Evolutionary conservation across 2,888 invertebrate species (phyloP).

Genomic region (Tinea trinotella): DNA sequence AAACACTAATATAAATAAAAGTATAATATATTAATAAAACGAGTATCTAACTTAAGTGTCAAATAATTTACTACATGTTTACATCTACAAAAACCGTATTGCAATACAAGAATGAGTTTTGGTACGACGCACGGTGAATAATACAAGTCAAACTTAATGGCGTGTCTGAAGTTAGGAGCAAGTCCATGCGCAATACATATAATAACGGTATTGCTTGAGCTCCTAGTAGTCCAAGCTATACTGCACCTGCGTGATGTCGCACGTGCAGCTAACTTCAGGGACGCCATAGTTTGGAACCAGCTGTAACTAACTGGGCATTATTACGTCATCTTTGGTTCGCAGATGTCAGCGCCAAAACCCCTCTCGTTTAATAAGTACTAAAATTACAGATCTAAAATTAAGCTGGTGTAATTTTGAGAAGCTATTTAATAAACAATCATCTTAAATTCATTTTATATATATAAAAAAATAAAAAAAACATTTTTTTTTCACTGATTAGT

Average conservation of each 20-base stretch:
- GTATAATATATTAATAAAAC: slow-evolving; percentile 57
- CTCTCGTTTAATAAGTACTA: slow-evolving; percentile 60
- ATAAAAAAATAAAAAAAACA: background rate
- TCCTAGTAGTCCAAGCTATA: no score
- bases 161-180: no score
- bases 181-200: no score
- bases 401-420: background rate
- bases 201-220: no score
- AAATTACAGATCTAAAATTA: slow-evolving; percentile 59
- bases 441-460: slow-evolving; percentile 1
- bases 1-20: slow-evolving; percentile 61
- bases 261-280: no score
- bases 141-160: no score
- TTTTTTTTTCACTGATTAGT: background rate
- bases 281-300: no score
- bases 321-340: background rate
- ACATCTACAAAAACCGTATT: slow-evolving; percentile 59
- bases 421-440: background rate
- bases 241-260: slow-evolving; percentile 33
- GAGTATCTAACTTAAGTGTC: slow-evolving; percentile 64
- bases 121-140: no score
- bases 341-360: background rate
- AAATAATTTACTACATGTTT: slow-evolving; percentile 69
- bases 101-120: slow-evolving; percentile 55
- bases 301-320: background rate